Base-by-base conservation (phyloP, 37 sponge, comb jelly and placozoan species). In the Beroe ovata region DNA sequence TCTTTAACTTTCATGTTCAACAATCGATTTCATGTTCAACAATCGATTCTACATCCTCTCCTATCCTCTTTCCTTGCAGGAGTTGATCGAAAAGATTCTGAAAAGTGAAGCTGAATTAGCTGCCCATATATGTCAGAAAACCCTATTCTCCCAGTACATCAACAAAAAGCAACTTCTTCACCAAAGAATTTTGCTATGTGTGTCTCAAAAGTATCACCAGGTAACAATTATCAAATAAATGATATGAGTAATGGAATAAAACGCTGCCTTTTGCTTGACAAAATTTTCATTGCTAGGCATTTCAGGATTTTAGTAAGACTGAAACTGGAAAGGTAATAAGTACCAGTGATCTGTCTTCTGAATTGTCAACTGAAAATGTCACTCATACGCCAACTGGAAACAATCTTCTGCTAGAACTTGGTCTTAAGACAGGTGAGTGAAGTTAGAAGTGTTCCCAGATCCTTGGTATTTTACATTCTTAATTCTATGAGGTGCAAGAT, bases 331-430 rank as follows among this genome's bases (percentile, higher is more conserved):
- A 66, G 34, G 36, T 30, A 16, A 30, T 37, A 29, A 66, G 69
- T 30, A 34, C 69, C 30, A 32, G 69, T 66, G 69, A 66, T 19
- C 34, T 30, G 33, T 34, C 32, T 30, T 19, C 30, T 34, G 69
- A 66, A 19, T 66, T 66, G 69, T 26, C 69, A 19, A 66, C 2
- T 33, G 25, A 25, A 4, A 30, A 30, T 29, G 36, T 66, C 4
- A 11, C 33, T 11, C 84, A 77, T 35, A 77, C 84, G 3, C 54
- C 84, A 71, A 62, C 66, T 35, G 90, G 60, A 1, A 90, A 62
- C n/a, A 64, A 81, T 4, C 36, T 93, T 18, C 89, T 96, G 35
- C 40, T 96, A 0, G 96, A 96, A 62, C 88, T 91, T 25, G 96
- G 94, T 4, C 92, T 96, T 2, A 91, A 91, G 38, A 93, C 94